A percentile compares a stretch with the other conserved stretches of the same genome.
Conservation (phyloP, 2,797 vertebrate species). For the Ctenopoma multispine region DNA sequence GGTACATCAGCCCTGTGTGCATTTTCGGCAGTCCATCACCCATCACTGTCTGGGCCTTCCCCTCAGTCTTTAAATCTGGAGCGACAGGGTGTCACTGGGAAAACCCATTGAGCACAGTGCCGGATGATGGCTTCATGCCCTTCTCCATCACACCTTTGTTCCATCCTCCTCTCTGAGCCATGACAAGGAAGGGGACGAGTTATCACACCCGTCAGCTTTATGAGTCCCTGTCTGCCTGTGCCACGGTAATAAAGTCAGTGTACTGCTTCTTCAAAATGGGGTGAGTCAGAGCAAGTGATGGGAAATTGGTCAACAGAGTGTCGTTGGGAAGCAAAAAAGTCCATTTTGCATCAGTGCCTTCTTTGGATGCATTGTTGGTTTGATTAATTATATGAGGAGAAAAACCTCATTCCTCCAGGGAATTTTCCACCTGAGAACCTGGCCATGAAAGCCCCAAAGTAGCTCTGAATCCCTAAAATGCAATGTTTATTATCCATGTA, state of each 20-base stretch:
- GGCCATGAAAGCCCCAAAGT: slow-evolving; percentile 56
- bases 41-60: slow-evolving; percentile 57
- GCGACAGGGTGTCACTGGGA: slow-evolving; percentile 69
- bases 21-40: slow-evolving; percentile 58
- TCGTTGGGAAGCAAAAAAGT: slow-evolving; percentile 55
- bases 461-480: slow-evolving; percentile 43
- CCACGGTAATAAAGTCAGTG: slow-evolving; percentile 74
- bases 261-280: slow-evolving; percentile 73
- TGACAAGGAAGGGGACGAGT: slow-evolving; percentile 77
- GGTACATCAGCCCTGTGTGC: slow-evolving; percentile 38
- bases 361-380: slow-evolving; percentile 68
- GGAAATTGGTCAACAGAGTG: slow-evolving; percentile 79
- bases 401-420: slow-evolving; percentile 53
- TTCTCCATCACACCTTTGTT: slow-evolving; percentile 78
- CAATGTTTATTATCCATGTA: slow-evolving; percentile 31
- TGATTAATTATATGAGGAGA: slow-evolving; percentile 70
- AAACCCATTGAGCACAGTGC: slow-evolving; percentile 64
- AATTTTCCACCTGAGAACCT: slow-evolving; percentile 60
- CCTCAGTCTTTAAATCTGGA: slow-evolving; percentile 68
- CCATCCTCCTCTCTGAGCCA: slow-evolving; percentile 68
- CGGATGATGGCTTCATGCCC: slow-evolving; percentile 72
- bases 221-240: slow-evolving; percentile 75
- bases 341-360: slow-evolving; percentile 48
- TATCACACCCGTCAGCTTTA: slow-evolving; percentile 82
- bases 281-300: slow-evolving; percentile 72